These are phyloP conservation scores for Morpho deidamia DNA, from an alignment of 2,888 invertebrate species.

Conservation along the genomic window DNA sequence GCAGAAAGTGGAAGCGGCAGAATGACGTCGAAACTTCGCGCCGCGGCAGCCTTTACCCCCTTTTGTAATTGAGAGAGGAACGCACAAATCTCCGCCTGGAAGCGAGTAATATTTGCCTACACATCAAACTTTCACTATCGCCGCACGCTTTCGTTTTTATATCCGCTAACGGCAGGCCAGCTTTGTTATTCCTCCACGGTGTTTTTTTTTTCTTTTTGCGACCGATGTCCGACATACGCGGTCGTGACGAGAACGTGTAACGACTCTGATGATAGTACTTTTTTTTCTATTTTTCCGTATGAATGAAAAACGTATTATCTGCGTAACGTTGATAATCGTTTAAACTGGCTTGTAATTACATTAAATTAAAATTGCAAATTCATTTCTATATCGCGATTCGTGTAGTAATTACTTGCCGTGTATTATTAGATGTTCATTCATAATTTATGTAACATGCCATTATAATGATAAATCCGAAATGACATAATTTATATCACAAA, in stretches of 20 bases:
- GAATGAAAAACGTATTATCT: constrained; percentile 1
- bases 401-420: neutral
- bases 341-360: neutral
- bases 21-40: constrained; percentile 42
- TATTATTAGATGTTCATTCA: neutral
- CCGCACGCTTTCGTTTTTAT: constrained; percentile 74
- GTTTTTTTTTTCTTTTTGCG: constrained; percentile 40
- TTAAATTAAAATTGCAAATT: constrained; percentile 1
- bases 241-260: constrained; percentile 18
- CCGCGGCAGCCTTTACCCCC: constrained; percentile 53
- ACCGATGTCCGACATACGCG: constrained; percentile 33
- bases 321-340: neutral
- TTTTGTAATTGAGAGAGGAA: constrained; percentile 58
- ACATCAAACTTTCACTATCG: constrained; percentile 78
- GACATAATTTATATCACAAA: neutral
- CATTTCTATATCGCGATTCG: neutral
- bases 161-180: constrained; percentile 54
- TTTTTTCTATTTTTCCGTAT: neutral
- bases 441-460: neutral
- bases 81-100: constrained; percentile 72
- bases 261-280: neutral
- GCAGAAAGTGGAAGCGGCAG: constrained; percentile 36
- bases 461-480: neutral
- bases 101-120: constrained; percentile 75
- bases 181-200: constrained; percentile 58